These are phyloP conservation scores for Stramonita haemastoma DNA, from an alignment of 2,888 invertebrate species.

Conservation along the genomic window DNA sequence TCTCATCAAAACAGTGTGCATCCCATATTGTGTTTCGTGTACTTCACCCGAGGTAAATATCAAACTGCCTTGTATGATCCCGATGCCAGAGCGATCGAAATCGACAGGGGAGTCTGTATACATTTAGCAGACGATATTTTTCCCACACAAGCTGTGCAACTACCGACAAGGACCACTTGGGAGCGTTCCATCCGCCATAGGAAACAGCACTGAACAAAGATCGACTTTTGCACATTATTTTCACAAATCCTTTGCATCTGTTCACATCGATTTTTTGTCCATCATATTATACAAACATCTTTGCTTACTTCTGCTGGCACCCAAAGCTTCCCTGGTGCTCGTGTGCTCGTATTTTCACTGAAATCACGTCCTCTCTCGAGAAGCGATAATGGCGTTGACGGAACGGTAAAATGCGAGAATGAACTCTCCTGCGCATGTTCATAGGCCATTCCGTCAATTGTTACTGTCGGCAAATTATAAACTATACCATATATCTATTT, in stretches of 20 bases:
- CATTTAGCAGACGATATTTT: constrained; percentile 50
- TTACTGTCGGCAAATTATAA: not conserved
- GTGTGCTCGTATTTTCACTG: constrained; percentile 57
- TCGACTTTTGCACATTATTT: not conserved
- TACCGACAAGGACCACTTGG: not conserved
- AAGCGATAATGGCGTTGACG: constrained; percentile 75
- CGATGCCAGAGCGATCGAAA: not conserved
- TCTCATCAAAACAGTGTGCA: no score
- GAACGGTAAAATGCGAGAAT: constrained; percentile 75
- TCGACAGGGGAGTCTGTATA: not conserved
- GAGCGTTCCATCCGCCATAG: constrained; percentile 13
- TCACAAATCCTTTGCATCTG: not conserved
- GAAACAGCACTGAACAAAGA: constrained; percentile 19
- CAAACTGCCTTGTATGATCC: no score
- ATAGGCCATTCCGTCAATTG: constrained; percentile 12
- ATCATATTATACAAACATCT: constrained; percentile 23
- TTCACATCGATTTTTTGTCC: constrained; percentile 8
- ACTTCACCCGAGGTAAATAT: not conserved
- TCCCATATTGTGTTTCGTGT: no score
- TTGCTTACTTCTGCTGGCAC: constrained; percentile 28
- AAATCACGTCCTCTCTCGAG: constrained; percentile 75
- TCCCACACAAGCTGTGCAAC: not conserved
- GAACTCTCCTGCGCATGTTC: constrained; percentile 70
- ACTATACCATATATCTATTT: not conserved
- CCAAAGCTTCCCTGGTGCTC: constrained; percentile 54